Conservation (phyloP, 2,888 invertebrate genomes). For the Cantharis flavilabris region DNA sequence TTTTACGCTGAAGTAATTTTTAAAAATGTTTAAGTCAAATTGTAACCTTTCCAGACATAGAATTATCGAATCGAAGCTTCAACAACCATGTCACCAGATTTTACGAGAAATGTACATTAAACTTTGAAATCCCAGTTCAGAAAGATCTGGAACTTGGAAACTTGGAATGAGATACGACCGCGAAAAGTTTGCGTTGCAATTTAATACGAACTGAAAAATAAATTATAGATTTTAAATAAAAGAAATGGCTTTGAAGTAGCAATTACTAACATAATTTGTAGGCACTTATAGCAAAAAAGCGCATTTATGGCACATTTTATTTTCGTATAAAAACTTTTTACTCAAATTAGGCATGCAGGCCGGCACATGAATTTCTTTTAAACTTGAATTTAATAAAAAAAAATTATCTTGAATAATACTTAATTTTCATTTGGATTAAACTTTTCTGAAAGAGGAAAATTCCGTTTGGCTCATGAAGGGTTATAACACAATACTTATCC, state of each 20-base stretch:
- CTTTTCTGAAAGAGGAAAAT: not conserved
- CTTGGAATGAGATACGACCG: constrained; percentile 26
- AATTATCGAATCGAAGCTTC: constrained; percentile 27
- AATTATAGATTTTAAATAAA: constrained; percentile 23
- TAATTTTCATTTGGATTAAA: not conserved
- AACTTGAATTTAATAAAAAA: not conserved
- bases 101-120: constrained; percentile 30
- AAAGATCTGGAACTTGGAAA: constrained; percentile 25
- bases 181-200: constrained; percentile 27
- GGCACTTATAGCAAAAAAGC: not conserved
- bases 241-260: constrained; percentile 9
- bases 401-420: not conserved
- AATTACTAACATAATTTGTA: constrained; percentile 17
- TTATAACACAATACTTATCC: not conserved
- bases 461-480: not conserved
- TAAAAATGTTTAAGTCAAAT: constrained; percentile 23
- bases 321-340: not conserved
- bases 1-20: constrained; percentile 2
- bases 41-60: constrained; percentile 26
- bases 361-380: not conserved
- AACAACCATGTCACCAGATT: constrained; percentile 30
- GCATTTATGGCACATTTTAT: not conserved
- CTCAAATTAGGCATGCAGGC: not conserved
- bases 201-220: constrained; percentile 25
- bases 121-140: constrained; percentile 28